These are phyloP conservation scores for Phalacrocorax brasilianus DNA, from an alignment of 2,113 vertebrate genomes.

Conservation along the genomic window DNA sequence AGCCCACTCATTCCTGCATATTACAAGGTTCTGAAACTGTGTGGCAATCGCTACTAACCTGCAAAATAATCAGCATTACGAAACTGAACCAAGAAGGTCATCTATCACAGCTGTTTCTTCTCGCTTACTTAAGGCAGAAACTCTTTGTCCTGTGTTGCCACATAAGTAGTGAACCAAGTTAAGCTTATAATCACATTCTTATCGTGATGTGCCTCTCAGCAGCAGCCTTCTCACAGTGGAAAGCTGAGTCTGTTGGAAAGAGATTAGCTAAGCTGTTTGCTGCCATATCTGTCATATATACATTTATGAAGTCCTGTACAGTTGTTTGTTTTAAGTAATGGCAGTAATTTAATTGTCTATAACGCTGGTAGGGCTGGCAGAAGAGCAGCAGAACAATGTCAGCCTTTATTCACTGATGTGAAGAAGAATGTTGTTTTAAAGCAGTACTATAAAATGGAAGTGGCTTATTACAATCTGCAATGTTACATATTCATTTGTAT, in stretches of 20 bases:
- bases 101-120: neutral
- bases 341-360: neutral
- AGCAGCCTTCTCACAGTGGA: neutral
- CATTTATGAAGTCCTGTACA: neutral
- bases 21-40: neutral
- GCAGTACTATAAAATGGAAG: neutral
- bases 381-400: neutral
- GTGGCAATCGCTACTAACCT: neutral
- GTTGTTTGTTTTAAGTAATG: neutral
- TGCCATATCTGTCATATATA: neutral
- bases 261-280: neutral
- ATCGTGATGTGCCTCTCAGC: neutral
- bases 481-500: neutral
- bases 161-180: neutral
- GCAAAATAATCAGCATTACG: neutral
- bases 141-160: conserved; percentile 17
- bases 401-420: neutral
- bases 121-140: neutral
- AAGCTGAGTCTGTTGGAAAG: conserved; percentile 4
- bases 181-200: conserved; percentile 31
- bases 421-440: neutral
- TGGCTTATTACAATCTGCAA: neutral
- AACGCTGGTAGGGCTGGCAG: neutral
- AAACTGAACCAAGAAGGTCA: neutral
- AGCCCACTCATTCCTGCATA: neutral